A percentile compares a stretch with the other conserved stretches of the same genome.
Evolutionary conservation across 2,113 vertebrate species (phyloP).

Genomic region (Oreochromis aureus): DNA sequence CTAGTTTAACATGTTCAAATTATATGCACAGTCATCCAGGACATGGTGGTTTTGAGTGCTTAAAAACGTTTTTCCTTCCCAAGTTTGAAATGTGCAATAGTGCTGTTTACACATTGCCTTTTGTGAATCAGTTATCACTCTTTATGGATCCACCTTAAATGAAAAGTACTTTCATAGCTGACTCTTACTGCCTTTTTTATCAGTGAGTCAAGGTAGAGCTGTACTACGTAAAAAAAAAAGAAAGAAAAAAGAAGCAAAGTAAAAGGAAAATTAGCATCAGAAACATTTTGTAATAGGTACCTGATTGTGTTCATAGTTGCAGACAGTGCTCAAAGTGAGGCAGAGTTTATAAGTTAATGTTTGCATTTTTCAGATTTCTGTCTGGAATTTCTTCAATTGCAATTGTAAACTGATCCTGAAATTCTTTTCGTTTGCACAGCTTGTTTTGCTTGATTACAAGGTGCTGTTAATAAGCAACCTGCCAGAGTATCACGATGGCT

Average conservation of each 20-base stretch:
- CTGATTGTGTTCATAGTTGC: not conserved
- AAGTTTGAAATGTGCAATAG: not conserved
- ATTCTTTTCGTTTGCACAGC: not conserved
- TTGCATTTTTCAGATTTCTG: too few relatives aligned
- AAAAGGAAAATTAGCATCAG: too few relatives aligned
- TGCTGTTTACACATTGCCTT: not conserved
- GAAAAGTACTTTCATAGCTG: not conserved
- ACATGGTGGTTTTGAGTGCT: not conserved
- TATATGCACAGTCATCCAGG: too few relatives aligned
- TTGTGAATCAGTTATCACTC: not conserved
- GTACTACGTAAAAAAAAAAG: not conserved
- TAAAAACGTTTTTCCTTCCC: not conserved
- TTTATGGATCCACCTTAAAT: not conserved
- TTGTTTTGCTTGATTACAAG: accelerated
- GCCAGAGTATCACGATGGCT: not conserved
- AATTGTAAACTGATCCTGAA: not conserved
- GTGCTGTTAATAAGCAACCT: not conserved
- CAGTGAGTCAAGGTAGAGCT: not conserved
- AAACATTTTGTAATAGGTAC: not conserved
- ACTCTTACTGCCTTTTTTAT: not conserved
- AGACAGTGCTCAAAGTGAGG: not conserved
- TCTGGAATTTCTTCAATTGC: too few relatives aligned
- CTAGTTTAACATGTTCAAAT: too few relatives aligned
- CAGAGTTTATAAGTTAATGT: not conserved
- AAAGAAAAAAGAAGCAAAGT: too few relatives aligned